These are phyloP conservation scores for Willisornis vidua DNA, from an alignment of 2,113 vertebrate species.

Conservation along the genomic window DNA sequence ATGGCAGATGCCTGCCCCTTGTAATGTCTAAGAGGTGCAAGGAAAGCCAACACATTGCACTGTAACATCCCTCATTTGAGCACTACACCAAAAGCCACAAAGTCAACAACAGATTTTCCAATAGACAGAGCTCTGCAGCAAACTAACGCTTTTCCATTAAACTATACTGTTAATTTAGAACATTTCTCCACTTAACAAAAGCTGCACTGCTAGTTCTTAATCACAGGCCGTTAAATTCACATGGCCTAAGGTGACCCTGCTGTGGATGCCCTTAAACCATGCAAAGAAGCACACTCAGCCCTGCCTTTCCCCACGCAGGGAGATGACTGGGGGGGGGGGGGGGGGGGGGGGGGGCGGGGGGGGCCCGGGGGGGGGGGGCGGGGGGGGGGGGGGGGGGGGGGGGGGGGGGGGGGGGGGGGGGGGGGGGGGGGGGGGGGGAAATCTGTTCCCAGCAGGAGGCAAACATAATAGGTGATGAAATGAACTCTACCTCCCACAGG, in stretches of 20 bases:
- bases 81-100: background rate
- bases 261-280: slow-evolving; percentile 44
- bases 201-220: slow-evolving; percentile 35
- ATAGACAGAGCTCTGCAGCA: background rate
- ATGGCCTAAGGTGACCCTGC: slow-evolving; percentile 54
- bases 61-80: background rate
- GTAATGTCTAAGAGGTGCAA: background rate
- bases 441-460: slow-evolving; percentile 49
- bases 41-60: background rate
- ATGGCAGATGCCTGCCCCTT: background rate
- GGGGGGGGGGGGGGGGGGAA: background rate
- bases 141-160: background rate
- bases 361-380: no score
- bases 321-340: background rate
- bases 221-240: slow-evolving; percentile 38
- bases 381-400: background rate
- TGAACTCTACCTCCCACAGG: slow-evolving; percentile 59
- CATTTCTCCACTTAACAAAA: background rate
- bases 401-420: background rate
- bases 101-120: background rate
- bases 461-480: slow-evolving; percentile 60
- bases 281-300: slow-evolving; percentile 1
- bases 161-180: background rate
- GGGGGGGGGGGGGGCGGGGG: no score
- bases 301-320: background rate